Evolutionary conservation across 2,113 vertebrate genomes (phyloP).

Genomic region (Atrichornis clamosus): DNA sequence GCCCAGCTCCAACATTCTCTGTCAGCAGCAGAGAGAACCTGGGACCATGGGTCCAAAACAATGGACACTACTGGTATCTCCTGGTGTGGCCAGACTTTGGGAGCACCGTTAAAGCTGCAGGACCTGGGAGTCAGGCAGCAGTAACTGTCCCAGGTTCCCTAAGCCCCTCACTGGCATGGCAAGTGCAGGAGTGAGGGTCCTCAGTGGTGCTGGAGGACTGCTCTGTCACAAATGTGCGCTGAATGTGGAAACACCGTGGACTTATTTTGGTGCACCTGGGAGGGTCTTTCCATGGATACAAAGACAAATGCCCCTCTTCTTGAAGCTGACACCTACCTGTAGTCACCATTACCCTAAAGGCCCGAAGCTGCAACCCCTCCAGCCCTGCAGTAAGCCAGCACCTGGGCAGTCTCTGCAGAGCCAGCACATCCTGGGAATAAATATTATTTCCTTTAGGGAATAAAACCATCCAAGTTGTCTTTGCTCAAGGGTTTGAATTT

Average conservation of each 20-base stretch:
- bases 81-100: fast-evolving
- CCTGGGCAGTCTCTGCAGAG: neutral
- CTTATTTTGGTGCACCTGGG: neutral
- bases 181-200: neutral
- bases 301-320: neutral
- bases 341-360: neutral
- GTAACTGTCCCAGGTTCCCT: neutral
- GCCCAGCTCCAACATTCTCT: neutral
- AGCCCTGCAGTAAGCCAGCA: neutral
- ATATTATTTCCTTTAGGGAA: neutral
- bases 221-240: fast-evolving
- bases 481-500: neutral
- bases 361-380: neutral
- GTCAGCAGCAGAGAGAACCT: neutral
- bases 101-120: neutral
- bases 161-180: neutral
- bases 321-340: neutral
- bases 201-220: neutral
- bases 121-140: fast-evolving
- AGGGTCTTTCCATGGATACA: neutral
- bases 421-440: neutral
- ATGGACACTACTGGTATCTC: fast-evolving
- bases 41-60: neutral
- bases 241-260: neutral
- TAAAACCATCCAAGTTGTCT: neutral